Evolutionary conservation across 2,797 vertebrate species (phyloP).

Genomic region (Chiloscyllium punctatum): DNA sequence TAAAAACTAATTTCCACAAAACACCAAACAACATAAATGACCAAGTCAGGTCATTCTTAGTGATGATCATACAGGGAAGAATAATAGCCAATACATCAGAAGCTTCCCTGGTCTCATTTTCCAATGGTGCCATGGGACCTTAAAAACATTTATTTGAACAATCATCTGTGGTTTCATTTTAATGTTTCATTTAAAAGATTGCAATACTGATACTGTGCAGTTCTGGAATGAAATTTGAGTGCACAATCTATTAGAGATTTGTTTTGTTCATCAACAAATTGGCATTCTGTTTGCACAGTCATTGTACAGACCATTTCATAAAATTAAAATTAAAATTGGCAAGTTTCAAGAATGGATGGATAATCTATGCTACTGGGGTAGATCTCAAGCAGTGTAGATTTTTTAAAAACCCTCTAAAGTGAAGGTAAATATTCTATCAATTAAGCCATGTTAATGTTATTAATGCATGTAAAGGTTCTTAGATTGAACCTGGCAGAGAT

Average conservation of each 20-base stretch:
- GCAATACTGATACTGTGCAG: neutral
- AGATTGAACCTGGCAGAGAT: neutral
- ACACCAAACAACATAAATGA: neutral
- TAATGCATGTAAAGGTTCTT: neutral
- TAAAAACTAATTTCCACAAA: neutral
- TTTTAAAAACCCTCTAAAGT: neutral
- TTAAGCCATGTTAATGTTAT: neutral
- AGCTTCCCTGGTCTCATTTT: neutral
- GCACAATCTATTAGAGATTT: neutral
- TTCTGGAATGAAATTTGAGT: neutral
- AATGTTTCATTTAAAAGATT: neutral
- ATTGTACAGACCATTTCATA: neutral
- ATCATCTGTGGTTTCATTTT: neutral
- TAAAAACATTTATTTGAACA: neutral
- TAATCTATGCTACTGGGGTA: neutral
- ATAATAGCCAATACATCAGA: neutral
- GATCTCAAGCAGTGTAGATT: neutral
- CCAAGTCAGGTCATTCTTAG: neutral
- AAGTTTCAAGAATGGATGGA: neutral
- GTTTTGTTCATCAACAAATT: neutral
- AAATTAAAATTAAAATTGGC: neutral
- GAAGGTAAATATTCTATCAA: neutral
- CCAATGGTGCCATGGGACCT: neutral
- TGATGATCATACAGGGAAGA: neutral
- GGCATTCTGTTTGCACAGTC: neutral